Evolutionary conservation across 2,113 vertebrate species (phyloP).

Genomic region (Eurypyga helias): DNA sequence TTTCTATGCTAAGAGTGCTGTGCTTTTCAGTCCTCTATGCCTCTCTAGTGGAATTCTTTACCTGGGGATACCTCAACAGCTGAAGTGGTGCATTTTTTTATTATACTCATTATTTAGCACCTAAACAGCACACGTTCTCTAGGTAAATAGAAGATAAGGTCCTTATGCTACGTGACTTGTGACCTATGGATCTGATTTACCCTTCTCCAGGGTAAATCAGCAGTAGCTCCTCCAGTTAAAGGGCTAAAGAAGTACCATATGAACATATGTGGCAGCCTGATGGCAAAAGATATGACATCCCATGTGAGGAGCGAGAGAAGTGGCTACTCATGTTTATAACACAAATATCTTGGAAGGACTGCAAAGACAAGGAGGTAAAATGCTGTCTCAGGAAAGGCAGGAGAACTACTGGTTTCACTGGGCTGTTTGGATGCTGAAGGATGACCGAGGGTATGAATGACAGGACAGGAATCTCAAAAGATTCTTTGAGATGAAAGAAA

Average conservation of each 20-base stretch:
- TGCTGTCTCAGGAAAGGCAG: not conserved
- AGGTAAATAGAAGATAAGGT: not conserved
- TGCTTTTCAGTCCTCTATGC: not conserved
- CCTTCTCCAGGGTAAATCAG: not conserved
- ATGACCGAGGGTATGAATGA: not conserved
- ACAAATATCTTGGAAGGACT: not conserved
- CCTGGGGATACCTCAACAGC: not conserved
- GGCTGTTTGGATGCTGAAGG: not conserved
- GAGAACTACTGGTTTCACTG: not conserved
- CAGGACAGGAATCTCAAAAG: not conserved
- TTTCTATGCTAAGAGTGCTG: not conserved
- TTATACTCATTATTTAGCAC: constrained; percentile 30
- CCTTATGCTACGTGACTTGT: not conserved
- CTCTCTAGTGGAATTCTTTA: constrained; percentile 6
- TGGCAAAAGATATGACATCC: not conserved
- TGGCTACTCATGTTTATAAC: not conserved
- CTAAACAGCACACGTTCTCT: not conserved
- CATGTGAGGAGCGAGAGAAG: not conserved
- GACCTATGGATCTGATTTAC: not conserved
- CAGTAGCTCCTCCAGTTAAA: not conserved
- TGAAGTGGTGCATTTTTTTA: not conserved
- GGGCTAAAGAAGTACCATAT: not conserved
- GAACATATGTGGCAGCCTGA: not conserved
- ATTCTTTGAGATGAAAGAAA: not conserved
- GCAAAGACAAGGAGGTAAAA: not conserved